phyloP scores from a whole-genome alignment of 2,888 invertebrate genomes.

The Tineola bisselliella region DNA sequence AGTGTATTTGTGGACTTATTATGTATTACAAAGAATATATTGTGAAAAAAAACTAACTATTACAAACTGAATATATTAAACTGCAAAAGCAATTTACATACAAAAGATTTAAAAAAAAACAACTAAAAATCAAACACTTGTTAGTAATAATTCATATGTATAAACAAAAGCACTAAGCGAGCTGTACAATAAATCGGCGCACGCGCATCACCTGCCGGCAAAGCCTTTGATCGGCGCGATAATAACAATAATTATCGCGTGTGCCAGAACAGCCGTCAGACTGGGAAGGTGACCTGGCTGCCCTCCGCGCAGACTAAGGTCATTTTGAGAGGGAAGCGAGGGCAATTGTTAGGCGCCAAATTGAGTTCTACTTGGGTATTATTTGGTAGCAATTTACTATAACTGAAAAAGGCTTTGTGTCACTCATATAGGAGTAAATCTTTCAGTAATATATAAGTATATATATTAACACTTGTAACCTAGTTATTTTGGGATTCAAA shows the following conservation, averaged over 20 bases:
- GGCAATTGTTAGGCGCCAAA: not conserved
- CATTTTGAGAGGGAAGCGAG: not conserved
- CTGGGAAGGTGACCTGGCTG: constrained; percentile 26
- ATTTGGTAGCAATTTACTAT: not conserved
- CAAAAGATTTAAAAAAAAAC: not conserved
- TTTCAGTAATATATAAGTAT: too few relatives aligned
- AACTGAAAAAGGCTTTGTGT: too few relatives aligned
- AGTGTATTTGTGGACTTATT: too few relatives aligned
- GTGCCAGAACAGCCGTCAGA: constrained; percentile 20
- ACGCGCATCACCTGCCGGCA: constrained; percentile 28
- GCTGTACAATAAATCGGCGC: constrained; percentile 18
- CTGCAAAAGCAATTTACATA: too few relatives aligned
- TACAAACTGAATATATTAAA: too few relatives aligned
- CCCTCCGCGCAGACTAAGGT: not conserved
- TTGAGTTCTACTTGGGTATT: not conserved
- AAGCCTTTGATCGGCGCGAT: constrained; percentile 26
- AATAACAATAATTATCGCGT: constrained; percentile 40
- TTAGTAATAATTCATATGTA: not conserved
- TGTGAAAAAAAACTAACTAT: too few relatives aligned
- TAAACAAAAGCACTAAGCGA: constrained; percentile 1
- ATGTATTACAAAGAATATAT: too few relatives aligned
- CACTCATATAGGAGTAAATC: too few relatives aligned
- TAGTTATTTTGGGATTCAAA: too few relatives aligned
- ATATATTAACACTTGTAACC: too few relatives aligned
- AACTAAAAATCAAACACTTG: not conserved